Conservation (phyloP, 1,140 invertebrate species). For the Adoxophyes honmai region DNA sequence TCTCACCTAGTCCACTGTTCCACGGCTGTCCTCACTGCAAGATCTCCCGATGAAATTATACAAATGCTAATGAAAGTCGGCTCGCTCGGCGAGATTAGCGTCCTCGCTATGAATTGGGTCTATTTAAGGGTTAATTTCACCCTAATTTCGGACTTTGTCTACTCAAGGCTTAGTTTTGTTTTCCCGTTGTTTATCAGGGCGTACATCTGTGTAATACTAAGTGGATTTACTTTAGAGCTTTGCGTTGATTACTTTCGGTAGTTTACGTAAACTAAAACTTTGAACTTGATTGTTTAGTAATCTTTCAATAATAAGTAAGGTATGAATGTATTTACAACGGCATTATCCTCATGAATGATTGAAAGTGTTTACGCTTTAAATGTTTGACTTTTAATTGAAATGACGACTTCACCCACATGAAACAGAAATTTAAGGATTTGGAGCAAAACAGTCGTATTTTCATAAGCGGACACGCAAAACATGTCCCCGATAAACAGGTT, state of each 20-base stretch:
- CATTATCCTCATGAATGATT: too few relatives aligned
- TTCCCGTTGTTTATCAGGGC: conserved; percentile 4
- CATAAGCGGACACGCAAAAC: background rate
- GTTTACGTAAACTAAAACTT: too few relatives aligned
- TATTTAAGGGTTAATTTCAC: conserved; percentile 51
- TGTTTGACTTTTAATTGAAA: too few relatives aligned
- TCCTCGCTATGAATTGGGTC: conserved; percentile 49
- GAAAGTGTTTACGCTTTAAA: too few relatives aligned
- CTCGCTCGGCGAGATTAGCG: conserved; percentile 51
- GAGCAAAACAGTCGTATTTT: too few relatives aligned
- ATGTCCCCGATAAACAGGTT: conserved; percentile 13
- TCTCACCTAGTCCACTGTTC: background rate
- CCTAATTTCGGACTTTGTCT: conserved; percentile 27
- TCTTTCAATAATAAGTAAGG: too few relatives aligned
- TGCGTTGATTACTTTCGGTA: background rate
- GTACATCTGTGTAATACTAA: background rate
- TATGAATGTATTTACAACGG: too few relatives aligned
- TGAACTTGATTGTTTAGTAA: too few relatives aligned
- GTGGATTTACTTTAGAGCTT: background rate
- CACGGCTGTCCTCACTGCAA: conserved; percentile 14
- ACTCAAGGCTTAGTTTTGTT: conserved; percentile 10
- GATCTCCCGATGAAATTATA: conserved; percentile 61
- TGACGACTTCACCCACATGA: too few relatives aligned
- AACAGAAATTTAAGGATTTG: too few relatives aligned
- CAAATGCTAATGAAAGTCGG: conserved; percentile 65